phyloP scores from a whole-genome alignment of 2,888 invertebrate species.

The Flexamia atlantica region DNA sequence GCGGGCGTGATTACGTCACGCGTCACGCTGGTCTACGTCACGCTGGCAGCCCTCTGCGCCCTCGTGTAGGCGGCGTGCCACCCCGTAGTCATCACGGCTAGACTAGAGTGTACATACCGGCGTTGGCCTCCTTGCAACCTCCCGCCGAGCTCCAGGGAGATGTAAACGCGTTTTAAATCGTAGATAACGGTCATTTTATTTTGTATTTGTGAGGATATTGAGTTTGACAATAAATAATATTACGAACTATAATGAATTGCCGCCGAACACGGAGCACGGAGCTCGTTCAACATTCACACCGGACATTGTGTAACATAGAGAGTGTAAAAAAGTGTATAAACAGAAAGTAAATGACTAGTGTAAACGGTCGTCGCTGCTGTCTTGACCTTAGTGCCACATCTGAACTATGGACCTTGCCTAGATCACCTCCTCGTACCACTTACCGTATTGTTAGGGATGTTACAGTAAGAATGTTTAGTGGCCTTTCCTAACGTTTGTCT shows the following conservation, averaged over 20 bases:
- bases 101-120: conserved; percentile 26
- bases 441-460: conserved; percentile 13
- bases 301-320: conserved; percentile 50
- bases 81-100: background rate
- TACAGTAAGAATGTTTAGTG: conserved; percentile 36
- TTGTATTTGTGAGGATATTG: conserved; percentile 55
- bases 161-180: conserved; percentile 37
- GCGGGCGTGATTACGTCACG: background rate
- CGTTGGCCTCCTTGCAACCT: background rate
- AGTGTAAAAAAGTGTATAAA: conserved; percentile 55
- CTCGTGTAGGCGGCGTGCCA: background rate
- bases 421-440: background rate
- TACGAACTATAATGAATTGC: conserved; percentile 58
- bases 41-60: background rate
- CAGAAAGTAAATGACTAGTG: conserved; percentile 33
- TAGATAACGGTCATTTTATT: conserved; percentile 50
- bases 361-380: conserved; percentile 35
- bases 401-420: background rate
- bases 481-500: conserved; percentile 30
- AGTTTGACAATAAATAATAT: conserved; percentile 58
- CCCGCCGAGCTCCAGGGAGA: background rate
- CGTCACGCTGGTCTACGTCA: background rate
- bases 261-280: conserved; percentile 48
- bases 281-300: background rate
- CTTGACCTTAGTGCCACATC: background rate